These are phyloP conservation scores for Apteryx owenii DNA, from an alignment of 2,113 vertebrate genomes.

Conservation along the genomic window DNA sequence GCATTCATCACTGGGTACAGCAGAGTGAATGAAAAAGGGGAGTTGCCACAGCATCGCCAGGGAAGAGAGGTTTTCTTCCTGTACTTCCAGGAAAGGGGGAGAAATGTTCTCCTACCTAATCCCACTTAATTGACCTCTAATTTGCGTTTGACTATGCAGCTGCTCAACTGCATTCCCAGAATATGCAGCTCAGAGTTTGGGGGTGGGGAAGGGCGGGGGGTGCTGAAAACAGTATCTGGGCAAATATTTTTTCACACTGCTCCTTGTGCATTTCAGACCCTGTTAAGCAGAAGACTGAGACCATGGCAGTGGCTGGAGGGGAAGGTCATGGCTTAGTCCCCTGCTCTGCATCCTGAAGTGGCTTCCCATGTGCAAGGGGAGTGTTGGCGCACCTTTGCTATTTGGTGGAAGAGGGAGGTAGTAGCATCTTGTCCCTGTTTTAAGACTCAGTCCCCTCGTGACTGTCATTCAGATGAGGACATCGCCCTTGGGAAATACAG, in stretches of 20 bases:
- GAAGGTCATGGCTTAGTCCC: not conserved
- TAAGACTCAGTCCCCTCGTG: not conserved
- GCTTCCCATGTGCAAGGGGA: not conserved
- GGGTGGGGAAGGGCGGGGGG: too few relatives aligned
- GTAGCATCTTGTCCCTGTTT: not conserved
- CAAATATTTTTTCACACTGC: not conserved
- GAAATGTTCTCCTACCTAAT: not conserved
- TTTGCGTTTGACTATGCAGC: not conserved
- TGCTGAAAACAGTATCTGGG: not conserved
- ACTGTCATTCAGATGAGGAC: slow-evolving; percentile 13
- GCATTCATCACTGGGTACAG: not conserved
- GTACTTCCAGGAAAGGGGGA: not conserved
- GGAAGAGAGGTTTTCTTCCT: not conserved
- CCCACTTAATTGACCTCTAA: not conserved
- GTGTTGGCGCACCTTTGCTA: not conserved
- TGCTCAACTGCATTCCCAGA: not conserved
- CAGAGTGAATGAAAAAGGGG: not conserved
- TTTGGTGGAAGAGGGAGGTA: not conserved
- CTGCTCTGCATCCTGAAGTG: not conserved
- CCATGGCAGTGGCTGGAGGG: not conserved
- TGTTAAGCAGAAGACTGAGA: not conserved
- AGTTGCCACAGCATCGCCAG: not conserved
- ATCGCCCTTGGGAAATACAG: not conserved
- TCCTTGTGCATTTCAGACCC: rapidly evolving
- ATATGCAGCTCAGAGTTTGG: not conserved